Evolutionary conservation across 2,888 invertebrate species (phyloP), one percentile per base, ranked within the genome.

Genomic region (Chouioia cunea): DNA sequence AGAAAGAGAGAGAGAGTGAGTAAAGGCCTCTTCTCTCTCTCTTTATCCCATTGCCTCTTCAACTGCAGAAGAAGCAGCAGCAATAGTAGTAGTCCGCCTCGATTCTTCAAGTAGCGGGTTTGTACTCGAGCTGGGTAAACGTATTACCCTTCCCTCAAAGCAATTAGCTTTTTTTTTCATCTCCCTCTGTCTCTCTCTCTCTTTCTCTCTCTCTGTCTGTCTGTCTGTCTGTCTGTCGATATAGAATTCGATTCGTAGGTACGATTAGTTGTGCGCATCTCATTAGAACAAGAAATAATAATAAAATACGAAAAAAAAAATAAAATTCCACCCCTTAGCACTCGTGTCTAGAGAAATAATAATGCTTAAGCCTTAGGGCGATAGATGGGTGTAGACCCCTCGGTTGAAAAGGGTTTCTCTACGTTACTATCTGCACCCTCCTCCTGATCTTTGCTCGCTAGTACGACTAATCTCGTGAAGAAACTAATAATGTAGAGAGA

Each of bases 101-200:
- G 66, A 71, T 67, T 67, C 58, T 50, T 67, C 59, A 64, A 67
- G 62, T 63, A 66, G 56, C 62, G 65, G 60, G 58, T 71, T 60
- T 65, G 65, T 62, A 56, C 65, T 62, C 46, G 50, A 62, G 65
- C 64, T 57, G 67, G 63, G 63, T 67, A 67, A 63, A 67, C 67
- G 67, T 59, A 64, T 68, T 65, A 60, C 60, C 27, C 20, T 50
- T 18, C n/a, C 12, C 48, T 48, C 36, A 14, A 66, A 62, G 65
- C 70, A 71, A 70, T 70, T 62, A 60, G 50, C 18, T 73, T 74
- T 74, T 68, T 73, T 65, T 10, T 10, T 6, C 48, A 57, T 58
- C 36, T 59, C 48, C 65, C 70, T 71, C 69, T 59, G 70, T 68
- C 6, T 27, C 27, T 27, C 27, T 27, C 2, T 36, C 36, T 3